Percentiles rank a stretch among this genome's conserved stretches.
Evolutionary conservation across 2,113 vertebrate genomes (phyloP).

Genomic region (Corythornis madagascariensis): DNA sequence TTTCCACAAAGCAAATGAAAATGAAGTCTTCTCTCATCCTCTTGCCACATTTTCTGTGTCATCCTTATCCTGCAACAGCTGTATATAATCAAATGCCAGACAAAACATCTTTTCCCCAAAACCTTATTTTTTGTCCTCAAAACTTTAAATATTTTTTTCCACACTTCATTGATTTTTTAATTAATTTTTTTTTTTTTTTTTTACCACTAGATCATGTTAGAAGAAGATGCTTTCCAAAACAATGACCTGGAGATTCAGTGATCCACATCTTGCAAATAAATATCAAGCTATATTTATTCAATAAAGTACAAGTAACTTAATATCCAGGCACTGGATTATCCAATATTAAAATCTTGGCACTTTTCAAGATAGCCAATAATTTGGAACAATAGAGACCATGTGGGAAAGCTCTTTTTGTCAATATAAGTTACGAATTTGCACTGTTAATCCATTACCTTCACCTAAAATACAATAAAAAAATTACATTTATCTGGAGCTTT

Average conservation of each 20-base stretch:
- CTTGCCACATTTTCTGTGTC: conserved; percentile 55
- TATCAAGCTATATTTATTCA: neutral
- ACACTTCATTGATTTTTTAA: neutral
- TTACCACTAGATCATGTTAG: neutral
- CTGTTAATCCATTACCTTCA: neutral
- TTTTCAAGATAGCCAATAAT: neutral
- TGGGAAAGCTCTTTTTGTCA: neutral
- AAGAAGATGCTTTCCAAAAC: conserved; percentile 52
- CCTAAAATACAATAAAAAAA: neutral
- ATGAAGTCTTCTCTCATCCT: conserved; percentile 63
- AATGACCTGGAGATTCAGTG: conserved; percentile 41
- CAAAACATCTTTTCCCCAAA: conserved; percentile 19
- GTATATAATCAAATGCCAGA: conserved; percentile 31
- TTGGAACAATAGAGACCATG: neutral
- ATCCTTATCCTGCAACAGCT: conserved; percentile 50
- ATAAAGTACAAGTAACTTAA: conserved; percentile 4
- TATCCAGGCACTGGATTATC: neutral
- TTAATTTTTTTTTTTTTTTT: neutral
- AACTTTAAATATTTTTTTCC: conserved; percentile 16
- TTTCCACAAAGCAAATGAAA: conserved; percentile 56
- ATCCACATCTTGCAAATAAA: conserved; percentile 39
- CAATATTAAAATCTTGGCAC: neutral
- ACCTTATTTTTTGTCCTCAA: conserved; percentile 20
- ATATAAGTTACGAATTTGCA: neutral
- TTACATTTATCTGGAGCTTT: neutral